Base-by-base conservation (phyloP, 2,113 vertebrate genomes). In the Myocastor coypus region DNA sequence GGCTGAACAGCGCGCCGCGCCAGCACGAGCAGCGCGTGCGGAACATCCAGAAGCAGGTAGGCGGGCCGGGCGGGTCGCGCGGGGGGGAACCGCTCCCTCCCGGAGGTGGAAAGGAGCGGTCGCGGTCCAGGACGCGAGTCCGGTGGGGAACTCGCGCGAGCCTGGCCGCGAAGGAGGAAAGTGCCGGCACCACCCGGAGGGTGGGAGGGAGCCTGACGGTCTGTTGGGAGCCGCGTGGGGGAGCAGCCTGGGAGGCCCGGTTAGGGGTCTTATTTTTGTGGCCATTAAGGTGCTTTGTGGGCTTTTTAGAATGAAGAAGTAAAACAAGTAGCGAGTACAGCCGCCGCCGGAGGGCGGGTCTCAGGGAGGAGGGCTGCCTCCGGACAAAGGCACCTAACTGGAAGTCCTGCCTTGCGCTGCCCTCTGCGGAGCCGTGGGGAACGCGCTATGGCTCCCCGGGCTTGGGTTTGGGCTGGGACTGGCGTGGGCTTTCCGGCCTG, bases 41-140 rank as follows among this genome's bases (percentile, higher is more conserved):
- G 26, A 98, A 99, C 98, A 99, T 99, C 96, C 99, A 99, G 97
- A 97, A 98, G 95, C 99, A 99, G 99, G 99, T 99, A 98, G 99
- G 98, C 22, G 50, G 75, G 46, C 75, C 0, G 37, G 7, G 69
- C n/a, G 2, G 61, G 12, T 17, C 17, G 98, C 89, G 32, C 2
- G 24, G 46, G 34, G 59, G n/a, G 16, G 40, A 37, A 71, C 30
- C 80, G 57, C 93, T 94, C 34, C 34, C 34, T 93, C 78, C 14
- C 14, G 24, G 50, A 77, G 81, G 24, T 77, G 94, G 63, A 61
- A 34, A 87, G 78, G n/a, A 89, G 42, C 28, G 17, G 40, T 37
- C 9, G 57, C 26, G 42, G 66, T 46, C 63, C 57, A 37, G 63
- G 24, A 42, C 32, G 32, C 28, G 19, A 64, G 24, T 64, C 3